phyloP scores from a whole-genome alignment of 2,797 vertebrate genomes.

The Coccyzus lansbergi region DNA sequence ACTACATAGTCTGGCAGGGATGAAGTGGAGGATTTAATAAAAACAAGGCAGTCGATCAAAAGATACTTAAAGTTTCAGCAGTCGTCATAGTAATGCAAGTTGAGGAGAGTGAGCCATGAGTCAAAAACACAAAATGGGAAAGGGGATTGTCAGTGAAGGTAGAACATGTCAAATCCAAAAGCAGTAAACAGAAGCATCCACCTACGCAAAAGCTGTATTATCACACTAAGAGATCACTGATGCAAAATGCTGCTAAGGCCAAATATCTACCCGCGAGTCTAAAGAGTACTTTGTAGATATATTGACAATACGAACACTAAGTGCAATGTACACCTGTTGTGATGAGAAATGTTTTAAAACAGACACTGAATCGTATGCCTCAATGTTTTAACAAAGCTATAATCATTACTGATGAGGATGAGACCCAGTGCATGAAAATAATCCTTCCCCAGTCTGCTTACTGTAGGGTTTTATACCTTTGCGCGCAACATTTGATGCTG shows the following conservation, averaged over 20 bases:
- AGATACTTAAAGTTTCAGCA: neutral
- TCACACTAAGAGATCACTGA: neutral
- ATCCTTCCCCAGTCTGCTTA: neutral
- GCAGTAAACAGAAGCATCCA: neutral
- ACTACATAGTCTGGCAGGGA: neutral
- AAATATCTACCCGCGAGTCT: neutral
- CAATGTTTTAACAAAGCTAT: neutral
- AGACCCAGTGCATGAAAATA: neutral
- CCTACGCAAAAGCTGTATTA: neutral
- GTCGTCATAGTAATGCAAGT: neutral
- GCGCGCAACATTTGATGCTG: neutral
- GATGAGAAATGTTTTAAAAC: neutral
- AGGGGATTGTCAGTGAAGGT: neutral
- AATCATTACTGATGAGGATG: neutral
- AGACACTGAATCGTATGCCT: neutral
- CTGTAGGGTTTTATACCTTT: neutral
- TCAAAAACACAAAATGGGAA: neutral
- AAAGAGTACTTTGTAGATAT: neutral
- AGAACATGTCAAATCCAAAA: neutral
- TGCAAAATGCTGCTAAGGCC: neutral
- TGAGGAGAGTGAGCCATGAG: neutral
- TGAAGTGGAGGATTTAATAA: neutral
- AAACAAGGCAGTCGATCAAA: neutral
- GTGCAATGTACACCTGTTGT: neutral
- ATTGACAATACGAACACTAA: rapidly evolving